Percentiles rank a stretch among this genome's conserved stretches.
phyloP scores from a whole-genome alignment of 2,888 invertebrate genomes.

The Lamellibrachia columna region DNA sequence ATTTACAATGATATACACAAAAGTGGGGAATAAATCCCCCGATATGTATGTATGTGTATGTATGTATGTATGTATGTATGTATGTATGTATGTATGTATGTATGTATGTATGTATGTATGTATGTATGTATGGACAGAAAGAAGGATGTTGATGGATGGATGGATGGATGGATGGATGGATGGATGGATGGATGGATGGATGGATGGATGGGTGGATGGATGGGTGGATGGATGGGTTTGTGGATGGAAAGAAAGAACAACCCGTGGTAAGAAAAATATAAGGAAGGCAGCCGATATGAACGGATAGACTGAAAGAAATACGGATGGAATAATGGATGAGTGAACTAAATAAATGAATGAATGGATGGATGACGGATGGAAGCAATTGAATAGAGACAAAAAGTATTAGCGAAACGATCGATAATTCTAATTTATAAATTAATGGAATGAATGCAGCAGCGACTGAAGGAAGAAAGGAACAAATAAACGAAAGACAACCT shows the following conservation, averaged over 20 bases:
- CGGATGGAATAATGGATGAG: not conserved
- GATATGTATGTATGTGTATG: too few species aligned
- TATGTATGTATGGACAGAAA: too few species aligned
- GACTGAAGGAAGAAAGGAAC: not conserved
- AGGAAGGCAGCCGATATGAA: not conserved
- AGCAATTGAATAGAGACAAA: not conserved
- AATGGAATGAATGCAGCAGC: not conserved
- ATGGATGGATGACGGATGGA: not conserved
- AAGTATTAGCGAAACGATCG: not conserved
- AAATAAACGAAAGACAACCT: not conserved
- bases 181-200: not conserved
- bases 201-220: not conserved
- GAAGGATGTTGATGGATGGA: not conserved
- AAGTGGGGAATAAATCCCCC: too few species aligned
- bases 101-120: too few species aligned
- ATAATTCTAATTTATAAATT: not conserved
- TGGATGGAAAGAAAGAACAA: not conserved
- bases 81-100: too few species aligned
- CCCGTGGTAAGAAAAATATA: not conserved
- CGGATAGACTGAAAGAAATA: not conserved
- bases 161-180: not conserved
- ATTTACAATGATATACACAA: too few species aligned
- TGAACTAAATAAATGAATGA: not conserved
- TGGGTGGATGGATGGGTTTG: not conserved
- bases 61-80: too few species aligned